A percentile compares a stretch with the other conserved stretches of the same genome.
phyloP scores from a whole-genome alignment of 2,113 vertebrate species.

The Aleadryas rufinucha region DNA sequence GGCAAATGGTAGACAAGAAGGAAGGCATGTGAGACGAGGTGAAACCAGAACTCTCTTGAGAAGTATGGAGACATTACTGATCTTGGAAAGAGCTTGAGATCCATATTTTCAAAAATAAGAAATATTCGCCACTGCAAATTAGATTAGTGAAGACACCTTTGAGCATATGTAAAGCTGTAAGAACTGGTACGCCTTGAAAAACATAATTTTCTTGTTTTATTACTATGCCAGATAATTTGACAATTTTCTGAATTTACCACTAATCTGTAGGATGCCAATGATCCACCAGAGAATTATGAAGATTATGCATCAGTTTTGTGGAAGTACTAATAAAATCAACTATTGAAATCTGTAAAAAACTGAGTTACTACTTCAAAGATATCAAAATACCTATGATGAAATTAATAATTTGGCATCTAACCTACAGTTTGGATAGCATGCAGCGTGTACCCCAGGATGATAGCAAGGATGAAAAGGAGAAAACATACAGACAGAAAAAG shows the following conservation, averaged over 20 bases:
- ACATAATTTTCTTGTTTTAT: not conserved
- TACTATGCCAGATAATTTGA: not conserved
- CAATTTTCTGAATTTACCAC: not conserved
- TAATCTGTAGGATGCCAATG: not conserved
- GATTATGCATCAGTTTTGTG: not conserved
- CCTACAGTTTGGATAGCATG: not conserved
- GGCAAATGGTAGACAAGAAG: not conserved
- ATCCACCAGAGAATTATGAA: not conserved
- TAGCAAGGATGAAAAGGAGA: not conserved
- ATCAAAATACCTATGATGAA: not conserved
- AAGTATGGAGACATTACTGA: not conserved
- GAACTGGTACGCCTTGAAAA: not conserved
- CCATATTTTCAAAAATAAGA: not conserved
- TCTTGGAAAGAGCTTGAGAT: not conserved
- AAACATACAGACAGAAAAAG: not conserved
- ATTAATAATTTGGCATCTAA: not conserved
- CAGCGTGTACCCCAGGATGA: not conserved
- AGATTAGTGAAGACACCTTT: not conserved
- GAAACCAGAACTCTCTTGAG: not conserved
- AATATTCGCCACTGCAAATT: not conserved
- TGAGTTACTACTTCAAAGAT: not conserved
- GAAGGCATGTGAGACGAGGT: not conserved
- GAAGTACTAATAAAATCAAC: not conserved
- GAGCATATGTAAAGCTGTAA: accelerated
- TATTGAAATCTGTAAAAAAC: not conserved